Conservation (phyloP, 1,140 invertebrate species). For the Drosophila insularis region DNA sequence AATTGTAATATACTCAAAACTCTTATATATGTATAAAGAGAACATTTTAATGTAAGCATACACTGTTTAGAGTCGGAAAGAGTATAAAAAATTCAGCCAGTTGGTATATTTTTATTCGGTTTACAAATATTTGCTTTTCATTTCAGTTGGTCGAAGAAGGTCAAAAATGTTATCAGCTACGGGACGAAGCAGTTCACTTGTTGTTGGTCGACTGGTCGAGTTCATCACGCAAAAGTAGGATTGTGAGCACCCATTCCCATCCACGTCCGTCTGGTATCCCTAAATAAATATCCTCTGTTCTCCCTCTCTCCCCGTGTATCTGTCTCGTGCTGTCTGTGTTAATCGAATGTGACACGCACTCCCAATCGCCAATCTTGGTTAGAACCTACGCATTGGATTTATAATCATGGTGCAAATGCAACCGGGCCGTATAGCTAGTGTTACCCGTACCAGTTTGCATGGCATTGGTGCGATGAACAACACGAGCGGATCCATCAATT, state of each 20-base stretch:
- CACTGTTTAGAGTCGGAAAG: not conserved
- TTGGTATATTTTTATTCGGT: not conserved
- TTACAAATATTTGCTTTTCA: not conserved
- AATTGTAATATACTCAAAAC: too few species aligned
- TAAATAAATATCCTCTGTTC: not conserved
- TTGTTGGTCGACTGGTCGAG: not conserved
- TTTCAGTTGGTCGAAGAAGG: conserved; percentile 31
- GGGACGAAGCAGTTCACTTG: not conserved
- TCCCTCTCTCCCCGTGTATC: not conserved
- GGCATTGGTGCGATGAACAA: conserved; percentile 62
- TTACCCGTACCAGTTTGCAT: conserved; percentile 73
- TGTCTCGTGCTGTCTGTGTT: conserved; percentile 5
- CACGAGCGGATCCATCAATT: conserved; percentile 69
- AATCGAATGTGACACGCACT: conserved; percentile 66
- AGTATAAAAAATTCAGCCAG: not conserved
- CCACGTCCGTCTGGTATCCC: not conserved
- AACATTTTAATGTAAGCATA: not conserved
- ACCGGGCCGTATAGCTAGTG: conserved; percentile 70
- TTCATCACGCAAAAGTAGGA: not conserved
- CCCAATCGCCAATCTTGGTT: conserved; percentile 72
- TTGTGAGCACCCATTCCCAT: not conserved
- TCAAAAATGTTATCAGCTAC: conserved; percentile 67
- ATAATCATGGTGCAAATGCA: conserved; percentile 80
- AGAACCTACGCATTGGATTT: conserved; percentile 67
- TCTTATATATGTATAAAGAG: not conserved